A percentile compares a stretch with the other conserved stretches of the same genome.
Conservation (phyloP, 2,888 invertebrate species). For the Papilio demoleus region DNA sequence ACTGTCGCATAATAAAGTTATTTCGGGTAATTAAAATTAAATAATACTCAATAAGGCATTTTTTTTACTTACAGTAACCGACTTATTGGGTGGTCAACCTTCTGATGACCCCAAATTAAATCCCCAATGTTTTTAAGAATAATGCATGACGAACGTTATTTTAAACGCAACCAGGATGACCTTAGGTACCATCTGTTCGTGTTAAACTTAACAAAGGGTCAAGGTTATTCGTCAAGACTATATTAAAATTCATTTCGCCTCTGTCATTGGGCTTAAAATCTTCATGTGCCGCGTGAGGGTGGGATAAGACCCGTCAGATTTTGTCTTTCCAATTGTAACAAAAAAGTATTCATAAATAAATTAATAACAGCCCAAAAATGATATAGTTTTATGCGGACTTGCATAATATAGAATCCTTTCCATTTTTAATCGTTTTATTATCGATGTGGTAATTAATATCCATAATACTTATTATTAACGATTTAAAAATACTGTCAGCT, state of each 20-base stretch:
- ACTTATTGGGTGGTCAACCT: not conserved
- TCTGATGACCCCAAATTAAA: slow-evolving; percentile 1
- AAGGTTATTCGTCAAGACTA: not conserved
- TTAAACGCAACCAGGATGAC: not conserved
- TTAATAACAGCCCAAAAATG: too few species aligned
- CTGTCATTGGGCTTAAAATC: not conserved
- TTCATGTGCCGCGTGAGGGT: too few species aligned
- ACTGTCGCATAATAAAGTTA: not conserved
- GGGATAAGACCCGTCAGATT: too few species aligned
- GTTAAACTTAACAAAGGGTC: not conserved
- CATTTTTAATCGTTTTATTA: slow-evolving; percentile 11
- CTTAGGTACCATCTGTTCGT: not conserved
- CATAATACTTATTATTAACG: slow-evolving; percentile 23
- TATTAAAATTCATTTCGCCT: not conserved
- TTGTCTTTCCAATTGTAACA: too few species aligned
- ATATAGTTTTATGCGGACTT: too few species aligned
- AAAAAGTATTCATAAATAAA: too few species aligned
- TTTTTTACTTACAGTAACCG: not conserved
- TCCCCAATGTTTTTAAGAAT: not conserved
- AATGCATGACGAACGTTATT: not conserved
- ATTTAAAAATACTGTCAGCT: slow-evolving; percentile 34
- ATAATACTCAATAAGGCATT: not conserved
- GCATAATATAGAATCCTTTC: slow-evolving; percentile 3
- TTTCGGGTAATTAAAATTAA: not conserved
- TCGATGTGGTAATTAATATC: slow-evolving; percentile 12